Base-by-base conservation (phyloP, 2,113 vertebrate species). In the Pantherophis guttatus region DNA sequence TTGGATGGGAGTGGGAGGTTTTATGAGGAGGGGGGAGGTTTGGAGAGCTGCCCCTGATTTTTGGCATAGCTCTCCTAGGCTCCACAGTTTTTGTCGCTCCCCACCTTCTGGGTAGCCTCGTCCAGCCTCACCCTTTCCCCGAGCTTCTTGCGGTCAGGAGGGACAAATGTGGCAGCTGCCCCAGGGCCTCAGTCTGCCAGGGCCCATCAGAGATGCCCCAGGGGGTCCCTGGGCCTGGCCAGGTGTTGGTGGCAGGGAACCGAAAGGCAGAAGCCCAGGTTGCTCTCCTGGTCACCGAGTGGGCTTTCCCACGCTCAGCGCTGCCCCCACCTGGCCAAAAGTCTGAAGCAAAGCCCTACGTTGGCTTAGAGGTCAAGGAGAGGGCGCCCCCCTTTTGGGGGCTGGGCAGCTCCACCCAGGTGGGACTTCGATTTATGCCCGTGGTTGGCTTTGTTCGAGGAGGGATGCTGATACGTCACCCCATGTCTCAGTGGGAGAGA, bases 391-490 rank as follows among this genome's bases (percentile, higher is more conserved):
- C 62, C 5, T n/a, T 70, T 70, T 3, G 24, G 65, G 62, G 65
- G 65, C 26, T 5, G 10, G 62, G 59, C 0, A 3, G 26, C 59
- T 65, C 10, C 26, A 4, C 26, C 3, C 62, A n/a, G 12, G 1
- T 6, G 62, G 11, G 65, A 15, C 12, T 70, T 13, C 1, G 3
- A 5, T 29, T 11, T 26, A 15, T 5, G n/a, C 29, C 29, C 3
- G 1, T 33, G 13, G 13, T 7, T 33, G 1, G n/a, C 65, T 7
- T 48, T 6, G n/a, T 33, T 1, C 1, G 5, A 7, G 12, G 65
- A 70, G 5, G 29, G 29, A 33, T 0, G 13, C 2, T 0, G 65
- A 33, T 15, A 15, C 0, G 2, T 0, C n/a, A 3, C n/a, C 70
- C 70, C 70, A 29, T 1, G 3, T 29, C 62, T 65, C 1, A 3